phyloP scores from a whole-genome alignment of 2,797 vertebrate species.

The Serranus cabrilla region DNA sequence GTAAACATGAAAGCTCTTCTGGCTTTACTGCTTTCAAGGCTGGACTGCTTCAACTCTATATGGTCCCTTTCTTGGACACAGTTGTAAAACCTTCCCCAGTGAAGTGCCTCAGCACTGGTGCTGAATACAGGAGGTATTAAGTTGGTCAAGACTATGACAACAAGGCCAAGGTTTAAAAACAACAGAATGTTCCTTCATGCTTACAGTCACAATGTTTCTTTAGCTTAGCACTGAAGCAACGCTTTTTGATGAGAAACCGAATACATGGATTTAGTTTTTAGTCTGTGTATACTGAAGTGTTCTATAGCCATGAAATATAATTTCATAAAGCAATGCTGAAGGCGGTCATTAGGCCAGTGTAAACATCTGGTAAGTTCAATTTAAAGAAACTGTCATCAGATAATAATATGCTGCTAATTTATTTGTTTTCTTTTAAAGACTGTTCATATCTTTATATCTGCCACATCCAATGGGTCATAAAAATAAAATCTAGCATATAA shows the following conservation, averaged over 20 bases:
- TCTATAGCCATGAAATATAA: background rate
- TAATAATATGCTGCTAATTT: background rate
- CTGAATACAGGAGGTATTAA: background rate
- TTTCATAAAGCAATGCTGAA: constrained; percentile 12
- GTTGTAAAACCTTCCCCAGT: background rate
- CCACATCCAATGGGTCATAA: constrained; percentile 28
- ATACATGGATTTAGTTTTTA: background rate
- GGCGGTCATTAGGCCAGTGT: background rate
- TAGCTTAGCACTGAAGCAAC: background rate
- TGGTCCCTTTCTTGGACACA: background rate
- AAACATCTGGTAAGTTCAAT: constrained; percentile 5
- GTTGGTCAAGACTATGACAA: constrained; percentile 4
- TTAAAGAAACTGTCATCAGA: constrained; percentile 1
- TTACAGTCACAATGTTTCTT: background rate
- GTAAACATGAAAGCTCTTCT: background rate
- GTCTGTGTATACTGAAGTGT: background rate
- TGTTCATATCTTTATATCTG: constrained; percentile 31
- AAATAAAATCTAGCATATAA: constrained; percentile 32
- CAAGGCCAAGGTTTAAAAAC: background rate
- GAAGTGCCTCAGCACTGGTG: background rate
- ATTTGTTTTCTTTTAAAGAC: background rate
- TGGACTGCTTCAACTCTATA: background rate
- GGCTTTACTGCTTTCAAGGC: constrained; percentile 4
- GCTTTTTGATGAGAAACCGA: background rate
- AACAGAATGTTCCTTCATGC: background rate